phyloP scores from a whole-genome alignment of 2,888 invertebrate species.

The Rhynchonema sp. region DNA sequence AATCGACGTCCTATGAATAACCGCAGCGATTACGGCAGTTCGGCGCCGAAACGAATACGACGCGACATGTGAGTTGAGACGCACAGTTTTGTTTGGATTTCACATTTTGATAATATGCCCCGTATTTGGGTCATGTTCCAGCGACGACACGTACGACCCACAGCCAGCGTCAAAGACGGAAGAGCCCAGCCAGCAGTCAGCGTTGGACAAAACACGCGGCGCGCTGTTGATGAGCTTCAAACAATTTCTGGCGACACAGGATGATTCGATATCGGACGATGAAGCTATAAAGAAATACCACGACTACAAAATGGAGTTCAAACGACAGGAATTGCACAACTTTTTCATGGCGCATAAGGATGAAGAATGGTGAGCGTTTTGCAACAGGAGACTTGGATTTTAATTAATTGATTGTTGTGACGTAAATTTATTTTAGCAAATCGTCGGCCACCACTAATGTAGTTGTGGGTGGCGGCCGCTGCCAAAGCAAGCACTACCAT shows the following conservation, averaged over 20 bases:
- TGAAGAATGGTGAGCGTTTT: constrained; percentile 71
- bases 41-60: too few relatives aligned
- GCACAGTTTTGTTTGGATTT: too few relatives aligned
- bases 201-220: neutral
- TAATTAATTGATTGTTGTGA: neutral
- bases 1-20: too few relatives aligned
- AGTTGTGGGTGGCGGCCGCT: too few relatives aligned
- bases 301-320: constrained; percentile 92
- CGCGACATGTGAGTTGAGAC: too few relatives aligned
- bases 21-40: too few relatives aligned
- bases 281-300: constrained; percentile 90
- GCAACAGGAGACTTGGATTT: neutral
- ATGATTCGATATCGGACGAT: constrained; percentile 78
- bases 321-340: constrained; percentile 82
- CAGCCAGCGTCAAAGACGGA: neutral
- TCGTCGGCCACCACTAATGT: neutral
- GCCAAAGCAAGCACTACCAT: too few relatives aligned
- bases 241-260: constrained; percentile 73
- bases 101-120: too few relatives aligned
- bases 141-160: constrained; percentile 15
- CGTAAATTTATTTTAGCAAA: neutral
- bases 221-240: constrained; percentile 82
- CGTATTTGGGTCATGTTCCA: too few relatives aligned
- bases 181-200: neutral
- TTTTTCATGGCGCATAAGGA: constrained; percentile 98